A percentile compares a stretch with the other conserved stretches of the same genome.
phyloP scores from a whole-genome alignment of 2,113 vertebrate species.

The Phasianus colchicus region DNA sequence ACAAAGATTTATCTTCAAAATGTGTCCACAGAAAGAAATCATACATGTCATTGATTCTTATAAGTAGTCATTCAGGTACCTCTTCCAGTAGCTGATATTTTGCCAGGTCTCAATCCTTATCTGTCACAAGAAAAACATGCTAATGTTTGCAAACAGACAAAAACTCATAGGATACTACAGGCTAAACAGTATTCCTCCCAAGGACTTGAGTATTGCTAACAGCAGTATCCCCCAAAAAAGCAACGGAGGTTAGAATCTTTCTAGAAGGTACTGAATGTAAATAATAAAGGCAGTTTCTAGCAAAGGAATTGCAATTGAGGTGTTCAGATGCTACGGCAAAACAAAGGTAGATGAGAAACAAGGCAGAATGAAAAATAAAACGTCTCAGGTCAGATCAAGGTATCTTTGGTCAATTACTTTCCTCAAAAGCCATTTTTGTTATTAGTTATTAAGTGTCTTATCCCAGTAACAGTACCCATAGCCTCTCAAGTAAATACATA shows the following conservation, averaged over 20 bases:
- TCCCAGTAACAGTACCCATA: neutral
- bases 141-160: neutral
- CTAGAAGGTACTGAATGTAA: neutral
- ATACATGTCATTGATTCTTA: neutral
- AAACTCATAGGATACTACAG: neutral
- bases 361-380: neutral
- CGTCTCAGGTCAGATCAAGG: neutral
- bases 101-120: neutral
- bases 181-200: neutral
- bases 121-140: neutral
- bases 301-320: neutral
- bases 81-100: neutral
- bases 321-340: neutral
- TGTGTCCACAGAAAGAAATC: constrained; percentile 73
- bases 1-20: constrained; percentile 75
- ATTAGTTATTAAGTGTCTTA: neutral
- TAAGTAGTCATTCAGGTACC: constrained; percentile 6
- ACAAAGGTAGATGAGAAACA: neutral
- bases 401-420: neutral
- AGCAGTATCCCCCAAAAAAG: neutral
- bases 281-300: neutral
- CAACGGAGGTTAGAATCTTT: neutral
- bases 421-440: neutral
- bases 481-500: neutral
- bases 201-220: neutral